A percentile compares a stretch with the other conserved stretches of the same genome.
Evolutionary conservation across 1,140 invertebrate species (phyloP).

Genomic region (Heliconius eleuchia): DNA sequence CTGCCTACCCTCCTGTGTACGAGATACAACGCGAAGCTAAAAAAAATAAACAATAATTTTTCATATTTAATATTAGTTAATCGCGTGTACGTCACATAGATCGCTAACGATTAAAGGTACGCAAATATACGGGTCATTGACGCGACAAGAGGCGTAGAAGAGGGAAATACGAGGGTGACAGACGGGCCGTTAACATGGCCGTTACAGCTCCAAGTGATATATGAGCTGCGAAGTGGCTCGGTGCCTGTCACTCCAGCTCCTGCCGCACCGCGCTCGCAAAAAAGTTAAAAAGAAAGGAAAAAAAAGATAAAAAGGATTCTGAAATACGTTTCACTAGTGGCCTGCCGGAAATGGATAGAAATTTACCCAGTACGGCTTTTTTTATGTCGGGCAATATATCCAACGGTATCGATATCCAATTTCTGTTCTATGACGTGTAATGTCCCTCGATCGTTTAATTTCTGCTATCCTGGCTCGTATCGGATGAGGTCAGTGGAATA

Average conservation of each 20-base stretch:
- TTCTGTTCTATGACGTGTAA: conserved; percentile 75
- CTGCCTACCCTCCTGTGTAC: not conserved
- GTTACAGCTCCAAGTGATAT: conserved; percentile 76
- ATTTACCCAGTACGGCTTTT: conserved; percentile 67
- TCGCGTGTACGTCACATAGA: conserved; percentile 1
- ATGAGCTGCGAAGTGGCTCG: conserved; percentile 75
- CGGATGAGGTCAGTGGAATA: conserved; percentile 16
- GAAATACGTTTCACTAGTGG: conserved; percentile 78
- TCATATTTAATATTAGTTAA: not conserved
- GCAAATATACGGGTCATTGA: conserved; percentile 52
- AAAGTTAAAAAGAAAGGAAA: conserved; percentile 69
- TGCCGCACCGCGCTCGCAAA: conserved; percentile 58
- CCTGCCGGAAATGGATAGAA: conserved; percentile 73
- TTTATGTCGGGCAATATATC: conserved; percentile 71
- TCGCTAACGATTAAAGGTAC: conserved; percentile 26
- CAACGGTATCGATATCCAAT: conserved; percentile 72
- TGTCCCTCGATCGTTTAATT: conserved; percentile 70
- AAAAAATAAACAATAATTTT: not conserved
- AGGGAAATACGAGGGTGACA: conserved; percentile 69
- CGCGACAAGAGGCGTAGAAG: conserved; percentile 51
- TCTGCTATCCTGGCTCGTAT: conserved; percentile 50
- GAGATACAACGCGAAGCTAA: not conserved
- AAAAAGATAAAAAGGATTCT: conserved; percentile 76
- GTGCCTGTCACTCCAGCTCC: conserved; percentile 72
- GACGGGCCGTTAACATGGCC: conserved; percentile 69